Evolutionary conservation across 1,140 invertebrate genomes (phyloP).

Genomic region (Lerema accius): DNA sequence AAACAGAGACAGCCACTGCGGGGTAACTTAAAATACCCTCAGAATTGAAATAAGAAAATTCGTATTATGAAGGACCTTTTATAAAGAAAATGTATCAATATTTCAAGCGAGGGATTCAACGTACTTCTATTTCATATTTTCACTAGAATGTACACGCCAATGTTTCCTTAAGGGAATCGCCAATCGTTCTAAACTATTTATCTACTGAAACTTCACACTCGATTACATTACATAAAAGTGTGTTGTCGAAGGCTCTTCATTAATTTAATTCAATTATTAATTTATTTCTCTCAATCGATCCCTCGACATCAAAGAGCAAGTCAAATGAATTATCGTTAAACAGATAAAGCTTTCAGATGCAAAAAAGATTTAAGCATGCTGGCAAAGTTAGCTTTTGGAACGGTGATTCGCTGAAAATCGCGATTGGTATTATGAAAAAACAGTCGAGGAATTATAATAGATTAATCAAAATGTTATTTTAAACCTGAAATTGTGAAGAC

Average conservation of each 20-base stretch:
- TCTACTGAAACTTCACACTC: slow-evolving; percentile 26
- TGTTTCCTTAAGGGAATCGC: slow-evolving; percentile 5
- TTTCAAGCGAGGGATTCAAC: slow-evolving; percentile 10
- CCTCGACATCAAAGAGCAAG: slow-evolving; percentile 76
- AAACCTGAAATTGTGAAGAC: too few species aligned
- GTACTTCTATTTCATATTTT: slow-evolving; percentile 13
- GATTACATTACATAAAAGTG: slow-evolving; percentile 21
- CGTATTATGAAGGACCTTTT: background rate
- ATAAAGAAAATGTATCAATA: slow-evolving; percentile 2
- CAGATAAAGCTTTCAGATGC: slow-evolving; percentile 55
- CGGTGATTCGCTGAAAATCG: background rate
- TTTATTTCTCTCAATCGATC: slow-evolving; percentile 44
- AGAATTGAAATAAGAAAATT: too few species aligned
- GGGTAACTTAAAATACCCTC: slow-evolving; percentile 21
- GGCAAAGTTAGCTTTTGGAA: slow-evolving; percentile 63
- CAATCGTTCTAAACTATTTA: slow-evolving; percentile 22
- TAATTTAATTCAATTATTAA: slow-evolving; percentile 49
- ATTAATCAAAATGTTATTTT: too few species aligned
- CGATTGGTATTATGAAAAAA: slow-evolving; percentile 8
- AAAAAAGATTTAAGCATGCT: slow-evolving; percentile 46
- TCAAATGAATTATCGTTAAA: slow-evolving; percentile 77
- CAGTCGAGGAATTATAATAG: slow-evolving; percentile 4
- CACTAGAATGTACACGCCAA: slow-evolving; percentile 12
- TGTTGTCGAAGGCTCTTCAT: slow-evolving; percentile 70
- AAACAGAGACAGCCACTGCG: background rate